Conservation (phyloP, 2,113 vertebrate genomes). For the Zosterops pallidus region DNA sequence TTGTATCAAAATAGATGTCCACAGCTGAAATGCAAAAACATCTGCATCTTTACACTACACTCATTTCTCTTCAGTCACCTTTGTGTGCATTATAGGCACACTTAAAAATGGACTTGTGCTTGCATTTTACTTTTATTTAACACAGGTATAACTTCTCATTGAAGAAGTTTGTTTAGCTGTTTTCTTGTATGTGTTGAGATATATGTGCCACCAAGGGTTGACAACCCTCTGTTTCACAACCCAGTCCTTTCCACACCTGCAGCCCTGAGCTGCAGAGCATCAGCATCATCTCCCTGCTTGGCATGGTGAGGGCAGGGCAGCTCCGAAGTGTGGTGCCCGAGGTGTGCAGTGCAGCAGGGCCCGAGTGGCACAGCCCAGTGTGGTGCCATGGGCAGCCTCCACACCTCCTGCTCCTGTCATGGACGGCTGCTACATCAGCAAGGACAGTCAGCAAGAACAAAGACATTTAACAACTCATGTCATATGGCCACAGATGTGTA, state of each 20-base stretch:
- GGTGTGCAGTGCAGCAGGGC: accelerated
- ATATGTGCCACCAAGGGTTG: accelerated
- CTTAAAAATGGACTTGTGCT: neutral
- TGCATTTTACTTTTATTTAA: neutral
- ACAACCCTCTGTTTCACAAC: neutral
- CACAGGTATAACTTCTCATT: neutral
- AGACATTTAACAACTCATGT: neutral
- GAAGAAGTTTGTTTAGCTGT: neutral
- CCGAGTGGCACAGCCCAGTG: accelerated
- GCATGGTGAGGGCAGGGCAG: neutral
- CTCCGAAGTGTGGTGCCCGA: accelerated
- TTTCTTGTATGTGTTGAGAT: neutral
- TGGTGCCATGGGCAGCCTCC: neutral
- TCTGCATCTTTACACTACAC: neutral
- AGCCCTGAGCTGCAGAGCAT: neutral
- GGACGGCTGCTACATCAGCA: neutral
- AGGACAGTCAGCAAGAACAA: neutral
- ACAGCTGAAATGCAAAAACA: neutral
- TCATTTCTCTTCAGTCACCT: neutral
- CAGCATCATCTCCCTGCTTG: neutral
- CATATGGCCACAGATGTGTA: accelerated
- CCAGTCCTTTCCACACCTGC: neutral
- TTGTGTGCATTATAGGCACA: neutral
- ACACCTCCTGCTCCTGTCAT: neutral
- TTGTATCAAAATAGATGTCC: neutral